phyloP scores from a whole-genome alignment of 2,113 vertebrate species.

The Lamprotornis superbus region DNA sequence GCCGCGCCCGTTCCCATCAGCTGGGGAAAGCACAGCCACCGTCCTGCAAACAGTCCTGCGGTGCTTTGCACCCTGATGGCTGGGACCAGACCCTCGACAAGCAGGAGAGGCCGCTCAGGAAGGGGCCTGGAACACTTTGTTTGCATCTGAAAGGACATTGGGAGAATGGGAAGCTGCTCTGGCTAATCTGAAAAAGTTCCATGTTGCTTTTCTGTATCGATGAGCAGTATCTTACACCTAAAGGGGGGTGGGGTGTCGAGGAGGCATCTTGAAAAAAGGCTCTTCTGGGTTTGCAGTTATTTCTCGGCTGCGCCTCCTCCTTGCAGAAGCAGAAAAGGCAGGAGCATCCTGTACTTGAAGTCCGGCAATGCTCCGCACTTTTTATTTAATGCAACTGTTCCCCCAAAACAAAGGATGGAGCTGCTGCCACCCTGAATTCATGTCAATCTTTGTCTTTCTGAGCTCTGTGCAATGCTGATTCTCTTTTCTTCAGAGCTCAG shows the following conservation, averaged over 20 bases:
- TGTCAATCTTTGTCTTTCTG: not conserved
- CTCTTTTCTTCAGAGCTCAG: not conserved
- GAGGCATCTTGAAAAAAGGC: not conserved
- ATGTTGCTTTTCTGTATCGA: not conserved
- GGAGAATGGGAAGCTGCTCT: not conserved
- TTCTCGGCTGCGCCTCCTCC: not conserved
- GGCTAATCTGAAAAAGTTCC: not conserved
- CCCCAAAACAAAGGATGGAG: slow-evolving; percentile 3
- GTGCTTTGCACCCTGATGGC: slow-evolving; percentile 30
- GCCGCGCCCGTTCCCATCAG: accelerated
- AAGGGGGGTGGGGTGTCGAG: not conserved
- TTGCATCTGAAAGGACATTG: not conserved
- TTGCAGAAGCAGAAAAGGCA: not conserved
- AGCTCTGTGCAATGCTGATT: not conserved
- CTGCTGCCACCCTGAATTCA: not conserved
- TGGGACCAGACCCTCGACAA: not conserved
- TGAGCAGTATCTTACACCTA: slow-evolving; percentile 43
- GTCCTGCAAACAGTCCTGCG: not conserved
- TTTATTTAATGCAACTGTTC: not conserved
- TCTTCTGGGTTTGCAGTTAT: not conserved
- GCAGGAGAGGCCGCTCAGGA: not conserved
- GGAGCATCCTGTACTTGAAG: not conserved
- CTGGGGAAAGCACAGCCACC: not conserved
- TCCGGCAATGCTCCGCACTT: not conserved
- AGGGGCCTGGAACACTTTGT: not conserved